Evolutionary conservation across 2,888 invertebrate genomes (phyloP).

Genomic region (Eurois occulta): DNA sequence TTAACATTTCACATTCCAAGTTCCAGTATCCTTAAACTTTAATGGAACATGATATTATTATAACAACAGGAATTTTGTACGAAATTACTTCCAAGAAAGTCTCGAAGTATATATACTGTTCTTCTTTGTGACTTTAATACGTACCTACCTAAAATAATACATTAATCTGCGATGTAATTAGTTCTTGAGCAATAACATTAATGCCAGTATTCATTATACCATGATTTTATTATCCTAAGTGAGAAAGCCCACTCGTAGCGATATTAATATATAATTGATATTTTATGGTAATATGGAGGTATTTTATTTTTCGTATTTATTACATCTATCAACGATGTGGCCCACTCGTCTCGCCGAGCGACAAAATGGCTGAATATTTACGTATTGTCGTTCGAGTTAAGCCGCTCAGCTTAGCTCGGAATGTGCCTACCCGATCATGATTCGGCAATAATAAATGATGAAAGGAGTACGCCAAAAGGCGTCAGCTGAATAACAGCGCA

Average conservation of each 20-base stretch:
- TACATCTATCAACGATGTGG: not conserved
- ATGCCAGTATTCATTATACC: conserved; percentile 6
- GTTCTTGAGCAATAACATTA: not conserved
- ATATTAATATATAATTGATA: not conserved
- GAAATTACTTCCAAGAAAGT: not conserved
- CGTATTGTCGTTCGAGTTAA: not conserved
- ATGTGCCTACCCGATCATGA: not conserved
- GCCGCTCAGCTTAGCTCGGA: too few species aligned
- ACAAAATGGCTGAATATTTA: not conserved
- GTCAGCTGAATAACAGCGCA: not conserved
- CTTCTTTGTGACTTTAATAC: not conserved
- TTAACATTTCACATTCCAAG: not conserved
- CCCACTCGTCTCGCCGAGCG: not conserved
- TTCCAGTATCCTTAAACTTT: not conserved
- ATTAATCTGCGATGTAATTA: not conserved
- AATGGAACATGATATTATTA: not conserved
- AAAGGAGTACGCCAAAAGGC: not conserved
- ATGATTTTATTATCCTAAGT: not conserved
- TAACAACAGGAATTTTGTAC: not conserved
- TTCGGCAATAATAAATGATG: not conserved
- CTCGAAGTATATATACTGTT: not conserved
- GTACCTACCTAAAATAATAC: not conserved
- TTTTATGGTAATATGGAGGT: not conserved
- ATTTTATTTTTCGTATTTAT: not conserved
- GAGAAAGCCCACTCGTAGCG: not conserved